These are phyloP conservation scores for Dichetophora obliterata DNA, from an alignment of 2,888 invertebrate species.

Conservation along the genomic window DNA sequence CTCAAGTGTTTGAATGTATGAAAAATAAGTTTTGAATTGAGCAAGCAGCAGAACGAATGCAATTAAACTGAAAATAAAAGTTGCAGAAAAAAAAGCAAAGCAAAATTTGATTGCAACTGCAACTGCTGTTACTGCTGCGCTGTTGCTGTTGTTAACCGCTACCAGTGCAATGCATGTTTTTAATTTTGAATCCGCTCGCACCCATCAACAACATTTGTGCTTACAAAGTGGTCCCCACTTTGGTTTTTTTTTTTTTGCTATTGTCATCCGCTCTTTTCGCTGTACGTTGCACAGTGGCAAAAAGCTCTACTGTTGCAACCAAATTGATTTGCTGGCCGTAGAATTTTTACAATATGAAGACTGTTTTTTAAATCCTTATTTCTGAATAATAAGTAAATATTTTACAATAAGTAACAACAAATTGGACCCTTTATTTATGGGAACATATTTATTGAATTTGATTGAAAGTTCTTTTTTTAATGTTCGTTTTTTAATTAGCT, in stretches of 20 bases:
- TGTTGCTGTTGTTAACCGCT: not conserved
- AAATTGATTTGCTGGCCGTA: no score
- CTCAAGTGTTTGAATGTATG: constrained; percentile 9
- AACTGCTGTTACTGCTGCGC: not conserved
- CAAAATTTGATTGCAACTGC: not conserved
- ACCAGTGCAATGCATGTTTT: not conserved
- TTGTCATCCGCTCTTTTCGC: not conserved
- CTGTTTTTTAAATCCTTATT: no score
- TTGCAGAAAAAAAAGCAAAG: not conserved
- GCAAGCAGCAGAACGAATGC: constrained; percentile 16
- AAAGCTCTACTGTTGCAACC: no score
- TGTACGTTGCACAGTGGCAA: no score
- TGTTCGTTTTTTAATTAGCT: no score
- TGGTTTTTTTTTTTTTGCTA: no score
- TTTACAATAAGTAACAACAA: no score
- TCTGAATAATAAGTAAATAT: no score
- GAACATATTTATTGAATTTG: no score
- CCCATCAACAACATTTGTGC: not conserved
- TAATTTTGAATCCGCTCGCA: not conserved
- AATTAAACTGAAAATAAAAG: constrained; percentile 17
- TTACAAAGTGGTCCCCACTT: not conserved
- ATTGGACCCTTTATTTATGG: no score
- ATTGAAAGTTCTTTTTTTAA: no score
- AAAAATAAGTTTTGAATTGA: constrained; percentile 24
- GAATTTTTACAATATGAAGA: no score